Base-by-base conservation (phyloP, 2,113 vertebrate genomes). In the Azemiops feae region DNA sequence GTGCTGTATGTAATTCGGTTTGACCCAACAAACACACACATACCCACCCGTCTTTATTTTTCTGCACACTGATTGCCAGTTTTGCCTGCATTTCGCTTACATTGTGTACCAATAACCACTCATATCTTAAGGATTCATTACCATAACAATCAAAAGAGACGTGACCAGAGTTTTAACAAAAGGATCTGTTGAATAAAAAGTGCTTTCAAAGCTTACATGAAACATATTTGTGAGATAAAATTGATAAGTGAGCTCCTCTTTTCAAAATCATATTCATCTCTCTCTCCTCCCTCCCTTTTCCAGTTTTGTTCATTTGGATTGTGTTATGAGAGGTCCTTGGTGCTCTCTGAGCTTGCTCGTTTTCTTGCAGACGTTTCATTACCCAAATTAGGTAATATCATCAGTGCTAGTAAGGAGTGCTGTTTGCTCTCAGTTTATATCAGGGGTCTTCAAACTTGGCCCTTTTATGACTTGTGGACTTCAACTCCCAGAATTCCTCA, bases 21-120 rank as follows among this genome's bases (percentile, higher is more conserved):
- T 94, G 93, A 88, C 92, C 94, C 94, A 60, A 30, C 57, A 58
- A 7, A 58, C 57, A 54, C 16, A 54, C 4, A 1, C 16, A 1
- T 5, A 54, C 74, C 9, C 96, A 94, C 96, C 11, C 96, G 93
- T 96, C 96, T 97, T 95, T 95, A 95, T 95, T 96, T 96, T 94
- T 93, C 94, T 47, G 57, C 98, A 98, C 94, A 97, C 98, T 98
- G 97, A 97, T 98, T 98, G 97, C 43, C 91, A 93, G 96, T 89
- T 89, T 90, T 96, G 97, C 97, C 97, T 87, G 92, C 96, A 97
- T 96, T 96, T 96, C 96, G 96, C 96, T 92, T 94, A 97, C 91
- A 91, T 95, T 93, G 95, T 69, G 27, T 93, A 89, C 96, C 96
- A 90, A 81, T 58, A 96, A 97, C 89, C 94, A 91, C 86, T 94